Evolutionary conservation across 2,113 vertebrate species (phyloP).

Genomic region (Embiotoca jacksoni): DNA sequence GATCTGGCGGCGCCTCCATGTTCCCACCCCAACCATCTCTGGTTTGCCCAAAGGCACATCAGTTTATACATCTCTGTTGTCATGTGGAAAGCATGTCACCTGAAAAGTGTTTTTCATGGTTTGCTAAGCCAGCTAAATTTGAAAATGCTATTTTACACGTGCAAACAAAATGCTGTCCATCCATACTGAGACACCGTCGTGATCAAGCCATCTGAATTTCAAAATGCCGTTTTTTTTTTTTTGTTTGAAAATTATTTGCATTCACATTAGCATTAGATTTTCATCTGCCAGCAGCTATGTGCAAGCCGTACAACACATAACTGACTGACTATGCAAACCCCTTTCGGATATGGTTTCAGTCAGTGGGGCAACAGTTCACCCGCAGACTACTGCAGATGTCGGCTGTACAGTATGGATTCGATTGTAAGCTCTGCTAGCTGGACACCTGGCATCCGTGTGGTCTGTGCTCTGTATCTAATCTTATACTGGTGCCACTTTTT

Average conservation of each 20-base stretch:
- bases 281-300: neutral
- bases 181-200: neutral
- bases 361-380: neutral
- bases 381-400: neutral
- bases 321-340: neutral
- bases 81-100: neutral
- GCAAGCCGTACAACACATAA: neutral
- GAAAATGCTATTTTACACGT: too few relatives aligned
- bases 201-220: too few relatives aligned
- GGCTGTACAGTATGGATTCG: slow-evolving; percentile 14
- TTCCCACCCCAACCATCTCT: slow-evolving; percentile 23
- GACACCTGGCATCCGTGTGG: slow-evolving; percentile 45
- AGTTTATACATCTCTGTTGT: neutral
- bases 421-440: neutral
- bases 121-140: too few relatives aligned
- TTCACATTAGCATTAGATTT: neutral
- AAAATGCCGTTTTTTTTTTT: too few relatives aligned
- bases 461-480: slow-evolving; percentile 3
- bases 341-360: neutral
- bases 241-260: neutral
- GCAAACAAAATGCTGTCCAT: too few relatives aligned
- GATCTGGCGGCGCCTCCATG: slow-evolving; percentile 47
- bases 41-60: slow-evolving; percentile 12
- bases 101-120: neutral
- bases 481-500: slow-evolving; percentile 9